These are phyloP conservation scores for Julus scanicus DNA, from an alignment of 2,888 invertebrate species.

Conservation along the genomic window DNA sequence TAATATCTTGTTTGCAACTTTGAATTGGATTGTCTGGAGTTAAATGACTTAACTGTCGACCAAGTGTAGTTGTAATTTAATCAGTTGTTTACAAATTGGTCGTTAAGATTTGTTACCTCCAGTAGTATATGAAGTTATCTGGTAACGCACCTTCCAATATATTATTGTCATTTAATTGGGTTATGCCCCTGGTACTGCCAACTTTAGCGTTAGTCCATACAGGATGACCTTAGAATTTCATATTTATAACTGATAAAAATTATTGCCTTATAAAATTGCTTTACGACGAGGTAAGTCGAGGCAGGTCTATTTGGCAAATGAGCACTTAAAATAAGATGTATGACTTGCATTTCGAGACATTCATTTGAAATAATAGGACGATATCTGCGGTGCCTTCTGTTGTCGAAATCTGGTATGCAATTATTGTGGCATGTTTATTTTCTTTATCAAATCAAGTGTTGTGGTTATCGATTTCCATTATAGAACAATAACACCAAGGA, in stretches of 20 bases:
- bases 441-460: conserved; percentile 15
- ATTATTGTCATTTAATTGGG: not conserved
- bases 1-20: no score
- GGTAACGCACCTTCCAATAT: not conserved
- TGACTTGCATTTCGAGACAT: not conserved
- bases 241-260: conserved; percentile 17
- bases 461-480: conserved; percentile 13
- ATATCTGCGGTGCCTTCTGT: not conserved
- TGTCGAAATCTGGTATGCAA: not conserved
- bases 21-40: no score
- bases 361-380: conserved; percentile 19
- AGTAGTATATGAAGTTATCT: not conserved
- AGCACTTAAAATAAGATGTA: not conserved
- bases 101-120: not conserved
- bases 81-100: not conserved
- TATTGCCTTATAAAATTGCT: not conserved
- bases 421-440: conserved; percentile 2
- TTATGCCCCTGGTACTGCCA: conserved; percentile 22
- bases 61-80: not conserved
- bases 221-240: conserved; percentile 36
- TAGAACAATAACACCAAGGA: not conserved
- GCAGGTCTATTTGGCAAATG: not conserved
- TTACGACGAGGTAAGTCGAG: not conserved
- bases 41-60: not conserved
- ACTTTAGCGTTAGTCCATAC: not conserved